These are phyloP conservation scores for Phataginus tetradactyla DNA, from an alignment of 2,797 vertebrate genomes.

Conservation along the genomic window DNA sequence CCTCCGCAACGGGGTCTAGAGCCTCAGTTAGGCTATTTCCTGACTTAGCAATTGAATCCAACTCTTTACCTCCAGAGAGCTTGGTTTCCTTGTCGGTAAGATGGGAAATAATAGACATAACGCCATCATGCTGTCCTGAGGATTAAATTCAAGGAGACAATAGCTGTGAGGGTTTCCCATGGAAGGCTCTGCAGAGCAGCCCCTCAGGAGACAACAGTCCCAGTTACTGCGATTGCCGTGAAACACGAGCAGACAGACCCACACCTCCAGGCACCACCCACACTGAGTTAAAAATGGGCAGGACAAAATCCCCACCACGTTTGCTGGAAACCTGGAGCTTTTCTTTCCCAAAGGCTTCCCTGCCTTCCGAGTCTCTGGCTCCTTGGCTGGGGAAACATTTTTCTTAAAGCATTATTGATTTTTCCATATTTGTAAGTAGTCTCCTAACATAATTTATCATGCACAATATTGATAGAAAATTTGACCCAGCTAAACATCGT, in stretches of 20 bases:
- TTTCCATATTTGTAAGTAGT: slow-evolving; percentile 40
- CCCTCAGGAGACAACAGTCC: not conserved
- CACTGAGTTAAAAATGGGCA: not conserved
- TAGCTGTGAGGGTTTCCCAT: not conserved
- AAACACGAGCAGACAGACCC: not conserved
- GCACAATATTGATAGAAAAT: slow-evolving; percentile 33
- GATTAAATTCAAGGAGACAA: not conserved
- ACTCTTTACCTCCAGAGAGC: not conserved
- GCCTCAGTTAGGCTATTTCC: not conserved
- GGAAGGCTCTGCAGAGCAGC: not conserved
- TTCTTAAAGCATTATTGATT: slow-evolving; percentile 21
- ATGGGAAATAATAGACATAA: not conserved
- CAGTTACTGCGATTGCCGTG: not conserved
- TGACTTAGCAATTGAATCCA: not conserved
- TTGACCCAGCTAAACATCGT: not conserved
- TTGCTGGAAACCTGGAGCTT: not conserved
- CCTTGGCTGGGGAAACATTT: slow-evolving; percentile 8
- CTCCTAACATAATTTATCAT: slow-evolving; percentile 34
- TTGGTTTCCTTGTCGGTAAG: not conserved
- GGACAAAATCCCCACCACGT: not conserved
- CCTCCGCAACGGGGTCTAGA: not conserved
- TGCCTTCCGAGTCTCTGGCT: not conserved
- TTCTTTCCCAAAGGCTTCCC: not conserved
- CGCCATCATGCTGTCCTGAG: accelerated
- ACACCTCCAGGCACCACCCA: accelerated